Evolutionary conservation across 2,113 vertebrate genomes (phyloP).

Genomic region (Leuciscus idus): DNA sequence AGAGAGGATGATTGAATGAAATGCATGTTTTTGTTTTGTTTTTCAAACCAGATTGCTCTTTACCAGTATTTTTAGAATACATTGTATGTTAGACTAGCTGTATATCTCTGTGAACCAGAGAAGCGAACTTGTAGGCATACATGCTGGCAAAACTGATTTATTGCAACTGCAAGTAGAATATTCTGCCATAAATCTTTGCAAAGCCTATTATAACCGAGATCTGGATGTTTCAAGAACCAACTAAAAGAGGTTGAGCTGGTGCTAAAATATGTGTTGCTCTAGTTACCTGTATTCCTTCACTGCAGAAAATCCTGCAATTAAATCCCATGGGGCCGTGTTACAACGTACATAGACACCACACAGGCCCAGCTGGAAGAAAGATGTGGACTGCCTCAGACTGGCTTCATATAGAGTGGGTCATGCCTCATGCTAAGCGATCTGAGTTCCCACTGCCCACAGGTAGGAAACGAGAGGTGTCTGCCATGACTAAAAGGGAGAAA

Average conservation of each 20-base stretch:
- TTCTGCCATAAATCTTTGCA: constrained; percentile 13
- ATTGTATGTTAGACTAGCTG: not conserved
- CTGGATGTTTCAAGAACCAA: not conserved
- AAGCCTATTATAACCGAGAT: constrained; percentile 17
- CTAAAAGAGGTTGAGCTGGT: constrained; percentile 3
- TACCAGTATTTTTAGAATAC: constrained; percentile 3
- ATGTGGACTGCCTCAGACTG: constrained; percentile 6
- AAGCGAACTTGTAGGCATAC: not conserved
- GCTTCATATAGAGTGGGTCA: constrained; percentile 23
- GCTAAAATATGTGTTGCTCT: constrained; percentile 3
- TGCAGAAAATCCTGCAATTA: constrained; percentile 3
- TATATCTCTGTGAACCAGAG: not conserved
- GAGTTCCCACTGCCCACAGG: constrained; percentile 14
- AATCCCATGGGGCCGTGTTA: not conserved
- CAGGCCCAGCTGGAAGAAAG: constrained; percentile 4
- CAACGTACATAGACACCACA: not conserved
- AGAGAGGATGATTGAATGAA: not conserved
- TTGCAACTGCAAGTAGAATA: constrained; percentile 2
- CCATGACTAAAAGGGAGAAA: not conserved
- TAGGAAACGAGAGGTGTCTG: not conserved
- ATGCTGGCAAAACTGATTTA: constrained; percentile 14
- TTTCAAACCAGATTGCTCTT: not conserved
- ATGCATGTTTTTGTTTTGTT: not conserved
- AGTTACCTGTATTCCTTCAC: not conserved
- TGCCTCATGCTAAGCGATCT: constrained; percentile 13